These are phyloP conservation scores for Cavia porcellus DNA, from an alignment of 2,113 vertebrate species.

Conservation along the genomic window DNA sequence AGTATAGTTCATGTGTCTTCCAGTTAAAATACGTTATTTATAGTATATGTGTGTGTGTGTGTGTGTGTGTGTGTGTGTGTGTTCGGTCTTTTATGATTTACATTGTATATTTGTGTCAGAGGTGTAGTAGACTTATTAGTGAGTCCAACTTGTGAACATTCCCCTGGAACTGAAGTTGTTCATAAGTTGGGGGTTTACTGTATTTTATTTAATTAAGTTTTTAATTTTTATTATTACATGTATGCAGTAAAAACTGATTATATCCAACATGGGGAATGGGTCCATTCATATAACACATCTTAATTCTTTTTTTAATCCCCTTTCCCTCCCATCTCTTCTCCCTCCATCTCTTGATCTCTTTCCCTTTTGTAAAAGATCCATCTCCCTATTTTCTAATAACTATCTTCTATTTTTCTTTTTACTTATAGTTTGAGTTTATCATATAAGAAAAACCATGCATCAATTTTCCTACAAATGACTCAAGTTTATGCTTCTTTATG, in stretches of 20 bases:
- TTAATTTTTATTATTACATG: neutral
- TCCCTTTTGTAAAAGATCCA: neutral
- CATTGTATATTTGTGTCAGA: neutral
- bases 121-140: neutral
- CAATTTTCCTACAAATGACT: neutral
- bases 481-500: neutral
- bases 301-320: neutral
- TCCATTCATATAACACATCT: neutral
- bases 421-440: neutral
- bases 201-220: neutral
- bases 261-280: neutral
- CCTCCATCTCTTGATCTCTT: neutral
- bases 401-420: neutral
- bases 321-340: neutral
- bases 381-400: neutral
- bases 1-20: neutral
- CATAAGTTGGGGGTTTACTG: neutral
- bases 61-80: neutral
- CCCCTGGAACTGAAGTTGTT: neutral
- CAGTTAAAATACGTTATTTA: neutral
- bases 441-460: neutral
- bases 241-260: neutral
- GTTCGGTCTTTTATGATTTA: neutral
- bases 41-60: neutral
- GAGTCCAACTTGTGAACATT: neutral